Conservation (phyloP, 23 tunicate genomes). For the Aplidium turbinatum region DNA sequence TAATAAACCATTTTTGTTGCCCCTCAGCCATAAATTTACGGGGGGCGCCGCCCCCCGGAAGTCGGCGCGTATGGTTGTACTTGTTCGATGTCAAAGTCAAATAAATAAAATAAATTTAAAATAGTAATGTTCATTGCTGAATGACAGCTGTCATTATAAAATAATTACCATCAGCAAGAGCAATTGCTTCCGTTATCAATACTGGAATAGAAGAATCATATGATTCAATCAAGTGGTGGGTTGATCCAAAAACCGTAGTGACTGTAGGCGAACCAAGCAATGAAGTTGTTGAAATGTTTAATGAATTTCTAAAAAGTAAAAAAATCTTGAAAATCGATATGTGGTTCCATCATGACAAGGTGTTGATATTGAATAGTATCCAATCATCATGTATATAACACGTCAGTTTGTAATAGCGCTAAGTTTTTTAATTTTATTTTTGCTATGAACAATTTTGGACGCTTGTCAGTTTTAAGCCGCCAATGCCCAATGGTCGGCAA, state of each 20-base stretch:
- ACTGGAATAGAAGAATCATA: slow-evolving; percentile 72
- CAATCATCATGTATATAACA: too few species aligned
- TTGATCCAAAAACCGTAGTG: slow-evolving; percentile 35
- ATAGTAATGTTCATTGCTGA: background rate
- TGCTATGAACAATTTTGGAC: too few species aligned
- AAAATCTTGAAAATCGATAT: too few species aligned
- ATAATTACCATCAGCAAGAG: slow-evolving; percentile 57
- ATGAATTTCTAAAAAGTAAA: slow-evolving; percentile 36
- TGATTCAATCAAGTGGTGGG: slow-evolving; percentile 46
- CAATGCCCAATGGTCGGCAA: too few species aligned
- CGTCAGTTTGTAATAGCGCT: background rate
- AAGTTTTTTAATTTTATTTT: too few species aligned
- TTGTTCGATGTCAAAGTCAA: too few species aligned
- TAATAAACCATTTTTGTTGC: too few species aligned
- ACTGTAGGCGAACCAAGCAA: slow-evolving; percentile 57
- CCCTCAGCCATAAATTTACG: too few species aligned
- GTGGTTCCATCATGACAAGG: background rate
- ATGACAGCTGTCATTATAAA: background rate
- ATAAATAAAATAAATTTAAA: too few species aligned
- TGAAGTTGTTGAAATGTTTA: slow-evolving; percentile 30
- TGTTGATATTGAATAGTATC: background rate
- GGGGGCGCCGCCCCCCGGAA: too few species aligned
- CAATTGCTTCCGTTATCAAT: slow-evolving; percentile 65
- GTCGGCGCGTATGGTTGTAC: too few species aligned
- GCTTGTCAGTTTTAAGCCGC: too few species aligned